Evolutionary conservation across 2,113 vertebrate species (phyloP).

Genomic region (Chaetops frenatus): DNA sequence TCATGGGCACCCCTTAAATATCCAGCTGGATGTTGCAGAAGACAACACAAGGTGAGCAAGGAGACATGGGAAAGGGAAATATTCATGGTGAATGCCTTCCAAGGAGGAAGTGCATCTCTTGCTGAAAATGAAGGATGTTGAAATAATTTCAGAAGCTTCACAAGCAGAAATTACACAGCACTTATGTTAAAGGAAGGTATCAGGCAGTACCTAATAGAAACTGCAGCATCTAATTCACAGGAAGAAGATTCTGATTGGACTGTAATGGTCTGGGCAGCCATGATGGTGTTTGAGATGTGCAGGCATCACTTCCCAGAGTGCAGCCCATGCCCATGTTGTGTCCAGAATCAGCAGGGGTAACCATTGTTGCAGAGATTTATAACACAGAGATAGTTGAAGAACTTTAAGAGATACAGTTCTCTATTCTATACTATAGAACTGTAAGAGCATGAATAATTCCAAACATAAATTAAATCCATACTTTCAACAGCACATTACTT

Average conservation of each 20-base stretch:
- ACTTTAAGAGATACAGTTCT: neutral
- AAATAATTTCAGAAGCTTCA: neutral
- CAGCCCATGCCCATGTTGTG: neutral
- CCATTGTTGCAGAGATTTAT: neutral
- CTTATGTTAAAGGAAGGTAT: neutral
- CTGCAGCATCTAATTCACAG: neutral
- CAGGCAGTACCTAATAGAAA: neutral
- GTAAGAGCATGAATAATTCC: neutral
- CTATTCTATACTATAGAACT: accelerated
- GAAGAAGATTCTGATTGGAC: neutral
- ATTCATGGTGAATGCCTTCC: neutral
- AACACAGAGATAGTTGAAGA: neutral
- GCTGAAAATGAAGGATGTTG: neutral
- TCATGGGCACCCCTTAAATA: neutral
- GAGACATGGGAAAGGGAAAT: neutral
- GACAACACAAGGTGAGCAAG: neutral
- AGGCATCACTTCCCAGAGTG: neutral
- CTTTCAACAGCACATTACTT: neutral
- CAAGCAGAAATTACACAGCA: neutral
- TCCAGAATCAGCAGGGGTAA: neutral
- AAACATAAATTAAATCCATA: neutral
- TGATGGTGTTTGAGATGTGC: neutral
- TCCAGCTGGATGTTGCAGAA: neutral
- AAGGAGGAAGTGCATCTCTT: neutral
- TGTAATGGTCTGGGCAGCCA: neutral